Evolutionary conservation across 2,113 vertebrate species (phyloP).

Genomic region (Neofelis nebulosa): DNA sequence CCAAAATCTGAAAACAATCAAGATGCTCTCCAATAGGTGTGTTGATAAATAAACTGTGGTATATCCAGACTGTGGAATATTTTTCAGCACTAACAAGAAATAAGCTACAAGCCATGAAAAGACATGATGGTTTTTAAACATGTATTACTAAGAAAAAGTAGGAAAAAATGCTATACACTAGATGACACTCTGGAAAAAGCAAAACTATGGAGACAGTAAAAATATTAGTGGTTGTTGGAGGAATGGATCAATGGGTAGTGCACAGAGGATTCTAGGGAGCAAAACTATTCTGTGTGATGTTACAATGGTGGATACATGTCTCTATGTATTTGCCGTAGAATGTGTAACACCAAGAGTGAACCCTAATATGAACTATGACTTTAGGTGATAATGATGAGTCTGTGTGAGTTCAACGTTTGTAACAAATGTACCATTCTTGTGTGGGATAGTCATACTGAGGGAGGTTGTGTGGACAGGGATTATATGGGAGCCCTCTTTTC

Average conservation of each 20-base stretch:
- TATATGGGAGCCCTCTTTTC: background rate
- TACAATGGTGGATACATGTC: background rate
- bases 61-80: background rate
- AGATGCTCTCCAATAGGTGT: background rate
- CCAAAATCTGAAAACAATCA: background rate
- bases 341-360: background rate
- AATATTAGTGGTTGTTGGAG: background rate
- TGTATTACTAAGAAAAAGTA: background rate
- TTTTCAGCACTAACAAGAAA: background rate
- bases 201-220: background rate
- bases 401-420: background rate
- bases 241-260: background rate
- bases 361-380: background rate
- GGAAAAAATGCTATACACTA: background rate
- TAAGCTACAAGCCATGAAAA: background rate
- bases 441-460: background rate
- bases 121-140: background rate
- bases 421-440: too few relatives aligned
- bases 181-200: background rate
- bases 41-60: background rate
- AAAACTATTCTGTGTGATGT: background rate
- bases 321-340: background rate
- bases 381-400: background rate
- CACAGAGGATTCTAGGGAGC: background rate
- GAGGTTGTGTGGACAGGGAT: background rate